Base-by-base conservation (phyloP, 2,888 invertebrate genomes). In the Dicyrtoma fusca region DNA sequence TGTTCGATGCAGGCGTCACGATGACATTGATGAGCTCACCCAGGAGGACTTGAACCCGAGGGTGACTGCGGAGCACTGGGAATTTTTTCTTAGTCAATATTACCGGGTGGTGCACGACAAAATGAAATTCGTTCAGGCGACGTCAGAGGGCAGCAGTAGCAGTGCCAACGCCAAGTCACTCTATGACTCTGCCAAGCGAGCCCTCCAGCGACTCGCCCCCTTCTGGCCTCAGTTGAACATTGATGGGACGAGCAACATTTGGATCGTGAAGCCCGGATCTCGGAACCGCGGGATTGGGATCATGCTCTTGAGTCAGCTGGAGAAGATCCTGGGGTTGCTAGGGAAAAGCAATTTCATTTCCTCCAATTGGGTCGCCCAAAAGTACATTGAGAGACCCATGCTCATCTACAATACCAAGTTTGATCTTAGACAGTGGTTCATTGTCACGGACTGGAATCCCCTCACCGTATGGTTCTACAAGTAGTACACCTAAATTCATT, bases 221-320 rank as follows among this genome's bases (percentile, higher is more conserved):
- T 89, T 87, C 82, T 92, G 92, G 91, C 92, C 94, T 0, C 94
- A 94, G 82, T 88, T 91, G 79, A 89, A 90, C 42, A 87, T 92
- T 77, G 96, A 97, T 83, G 97, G 96, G 0, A 87, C 89, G 74
- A 87, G 89, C 73, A 96, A 96, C 83, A 89, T 95, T 79, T 97
- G 97, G 97, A 96, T 97, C 76, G 88, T 96, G 73, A 97, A 97
- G 83, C 96, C 96, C 0, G 95, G 95, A 0, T 95, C 94, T 81
- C 93, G 94, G 83, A 95, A 95, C 79, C 88, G 96, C 14, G 96
- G 96, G 0, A 87, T 92, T 11, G 96, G 96, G 65, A 96, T 97
- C 76, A 89, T 90, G 62, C 86, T 95, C 64, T 90, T 93, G 87
- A 92, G 93, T 83, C 90, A 89, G 81, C 87, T 96, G 23, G 92